Base-by-base conservation (phyloP, 2,113 vertebrate species). In the Oryzias celebensis region DNA sequence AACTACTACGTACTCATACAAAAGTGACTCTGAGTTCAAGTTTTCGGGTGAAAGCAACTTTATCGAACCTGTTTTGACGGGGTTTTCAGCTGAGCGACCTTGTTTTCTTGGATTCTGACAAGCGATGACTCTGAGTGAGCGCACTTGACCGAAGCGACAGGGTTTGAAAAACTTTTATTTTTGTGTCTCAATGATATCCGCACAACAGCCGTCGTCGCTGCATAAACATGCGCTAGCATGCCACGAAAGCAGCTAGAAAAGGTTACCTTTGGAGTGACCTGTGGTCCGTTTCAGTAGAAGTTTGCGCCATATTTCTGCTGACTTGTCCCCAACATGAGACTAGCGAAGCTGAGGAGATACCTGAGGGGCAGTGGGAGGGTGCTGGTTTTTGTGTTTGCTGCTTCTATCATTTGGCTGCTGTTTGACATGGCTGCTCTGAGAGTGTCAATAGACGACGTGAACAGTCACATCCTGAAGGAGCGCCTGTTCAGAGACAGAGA, bases 351-450 rank as follows among this genome's bases (percentile, higher is more conserved):
- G 24, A 89, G 91, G 76, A 93, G 92, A 81, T 93, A 95, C 80
- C 90, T 95, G 53, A 89, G 94, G 81, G 95, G 94, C 47, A 95
- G 95, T 73, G 94, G 94, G 68, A 84, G 95, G 78, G 92, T 93
- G 15, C 88, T 98, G 7, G 93, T 91, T 0, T 92, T 96, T 45
- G 93, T 98, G 60, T 96, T 96, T 71, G 83, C 83, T 7, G 96
- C 96, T 42, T 98, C 96, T 47, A 87, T 98, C 71, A 70, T 93
- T 43, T 98, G 96, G 96, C 80, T 98, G 51, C 89, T 98, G 51
- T 94, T 98, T 79, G 95, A 98, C 88, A 96, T 97, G 92, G 95
- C 93, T 77, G 96, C 94, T n/a, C 93, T 98, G 15, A 90, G 92
- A 56, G 41, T 97, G 5, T 96, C 95, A 16, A 88, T 96, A 58